Base-by-base conservation (phyloP, 1,140 invertebrate species). In the Lordiphosa stackelbergi region DNA sequence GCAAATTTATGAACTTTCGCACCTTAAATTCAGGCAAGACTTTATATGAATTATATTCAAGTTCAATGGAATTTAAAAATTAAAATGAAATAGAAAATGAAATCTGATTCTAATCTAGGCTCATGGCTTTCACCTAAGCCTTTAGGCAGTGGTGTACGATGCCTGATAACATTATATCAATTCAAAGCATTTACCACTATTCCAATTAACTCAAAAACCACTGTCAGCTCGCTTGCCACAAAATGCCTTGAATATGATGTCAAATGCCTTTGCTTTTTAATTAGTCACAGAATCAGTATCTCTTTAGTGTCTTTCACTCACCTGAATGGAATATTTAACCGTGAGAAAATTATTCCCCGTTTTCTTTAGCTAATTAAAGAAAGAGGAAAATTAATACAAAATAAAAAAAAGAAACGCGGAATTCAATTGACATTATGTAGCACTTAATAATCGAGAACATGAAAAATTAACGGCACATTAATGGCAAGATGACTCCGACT, bases 391-490 rank as follows among this genome's bases (percentile, higher is more conserved):
- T 2, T 5, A 16, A 16, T 16, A 16, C n/a, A n/a, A n/a, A n/a
- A n/a, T n/a, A 16, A 16, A 16, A 16, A 19, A 58, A 59, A 42
- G 35, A 16, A 38, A 8, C 28, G 5, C 7, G 8, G 12, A 58
- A 73, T 60, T 60, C 55, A 73, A 77, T 73, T 74, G 60, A 56
- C 36, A 42, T 55, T 68, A 71, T 60, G 63, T 37, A 66, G 57
- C 74, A 79, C 74, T 79, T 78, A 62, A 73, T 79, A 69, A 78
- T 59, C 70, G 58, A 54, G 37, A 51, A 57, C 46, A 61, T 59
- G 58, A 69, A 66, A 79, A 61, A 64, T 75, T 52, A 83, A 83
- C 55, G 60, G 53, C 77, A 75, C 77, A 75, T 69, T 60, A 63
- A 64, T 56, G 42, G 40, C 35, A 45, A 45, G 38, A 43, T 38